Evolutionary conservation across 2,888 invertebrate genomes (phyloP).

Genomic region (Octonoba sinensis): DNA sequence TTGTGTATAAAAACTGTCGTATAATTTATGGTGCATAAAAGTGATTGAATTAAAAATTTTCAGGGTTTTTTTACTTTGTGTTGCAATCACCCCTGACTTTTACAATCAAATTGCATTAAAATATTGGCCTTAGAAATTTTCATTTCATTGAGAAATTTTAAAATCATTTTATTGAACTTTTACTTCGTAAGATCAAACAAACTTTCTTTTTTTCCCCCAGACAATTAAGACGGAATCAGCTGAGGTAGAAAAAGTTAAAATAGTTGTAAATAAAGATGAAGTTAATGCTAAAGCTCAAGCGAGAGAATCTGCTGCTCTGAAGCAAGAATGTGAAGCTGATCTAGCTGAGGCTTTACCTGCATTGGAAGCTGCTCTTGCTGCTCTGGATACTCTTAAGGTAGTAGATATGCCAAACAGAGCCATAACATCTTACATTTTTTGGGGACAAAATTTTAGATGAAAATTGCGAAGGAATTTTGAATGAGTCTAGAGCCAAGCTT

Average conservation of each 20-base stretch:
- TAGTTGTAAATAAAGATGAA: conserved; percentile 92
- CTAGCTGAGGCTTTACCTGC: conserved; percentile 96
- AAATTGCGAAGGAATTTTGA: too few species aligned
- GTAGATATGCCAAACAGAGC: not conserved
- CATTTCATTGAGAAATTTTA: too few species aligned
- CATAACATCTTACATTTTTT: not conserved
- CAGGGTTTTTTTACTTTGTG: too few species aligned
- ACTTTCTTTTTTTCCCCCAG: conserved; percentile 65
- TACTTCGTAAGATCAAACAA: too few species aligned
- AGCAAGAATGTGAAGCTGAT: conserved; percentile 97
- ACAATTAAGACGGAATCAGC: conserved; percentile 95
- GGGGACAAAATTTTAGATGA: not conserved
- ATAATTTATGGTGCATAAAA: too few species aligned
- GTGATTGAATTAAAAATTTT: too few species aligned
- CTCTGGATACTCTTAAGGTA: conserved; percentile 88
- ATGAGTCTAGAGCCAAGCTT: too few species aligned
- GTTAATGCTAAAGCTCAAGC: conserved; percentile 91
- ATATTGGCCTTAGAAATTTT: too few species aligned
- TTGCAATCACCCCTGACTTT: too few species aligned
- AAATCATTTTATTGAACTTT: too few species aligned
- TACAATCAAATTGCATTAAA: too few species aligned
- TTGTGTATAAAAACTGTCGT: too few species aligned
- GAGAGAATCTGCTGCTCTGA: conserved; percentile 93
- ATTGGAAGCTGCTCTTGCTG: conserved; percentile 88
- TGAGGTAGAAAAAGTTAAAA: conserved; percentile 93